Evolutionary conservation across 2,113 vertebrate species (phyloP).

Genomic region (Sylvicapra grimmia): DNA sequence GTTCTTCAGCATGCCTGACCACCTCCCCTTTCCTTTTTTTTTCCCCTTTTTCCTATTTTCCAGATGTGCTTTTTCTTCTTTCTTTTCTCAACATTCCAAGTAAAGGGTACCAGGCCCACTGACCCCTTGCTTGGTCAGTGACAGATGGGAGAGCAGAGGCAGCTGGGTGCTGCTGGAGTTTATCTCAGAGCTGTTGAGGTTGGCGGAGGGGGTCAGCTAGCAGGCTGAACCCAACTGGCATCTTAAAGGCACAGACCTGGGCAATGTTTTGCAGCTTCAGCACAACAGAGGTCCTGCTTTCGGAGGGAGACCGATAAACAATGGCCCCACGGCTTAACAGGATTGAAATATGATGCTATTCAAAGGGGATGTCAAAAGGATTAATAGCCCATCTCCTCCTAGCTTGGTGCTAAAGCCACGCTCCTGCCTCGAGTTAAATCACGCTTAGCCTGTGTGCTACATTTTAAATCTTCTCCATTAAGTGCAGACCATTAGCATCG

Average conservation of each 20-base stretch:
- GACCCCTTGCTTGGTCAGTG: slow-evolving; percentile 6
- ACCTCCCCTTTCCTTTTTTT: no score
- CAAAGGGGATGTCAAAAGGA: slow-evolving; percentile 63
- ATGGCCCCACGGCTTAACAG: slow-evolving; percentile 33
- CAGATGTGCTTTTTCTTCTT: not conserved
- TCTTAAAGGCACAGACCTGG: not conserved
- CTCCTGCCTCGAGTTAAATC: not conserved
- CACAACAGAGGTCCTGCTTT: slow-evolving; percentile 53
- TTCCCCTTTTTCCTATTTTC: not conserved
- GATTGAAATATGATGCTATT: slow-evolving; percentile 61
- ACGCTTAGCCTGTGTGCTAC: accelerated
- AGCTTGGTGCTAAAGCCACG: not conserved
- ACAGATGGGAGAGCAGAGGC: not conserved
- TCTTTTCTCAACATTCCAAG: not conserved
- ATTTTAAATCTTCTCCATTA: not conserved
- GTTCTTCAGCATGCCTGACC: not conserved
- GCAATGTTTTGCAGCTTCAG: slow-evolving; percentile 32
- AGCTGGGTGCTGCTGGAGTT: not conserved
- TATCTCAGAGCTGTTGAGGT: not conserved
- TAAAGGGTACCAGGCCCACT: not conserved
- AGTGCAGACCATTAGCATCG: accelerated
- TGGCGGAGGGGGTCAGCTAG: not conserved
- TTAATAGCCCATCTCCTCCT: slow-evolving; percentile 49
- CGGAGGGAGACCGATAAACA: slow-evolving; percentile 44
- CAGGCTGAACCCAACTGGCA: not conserved